Percentiles rank a stretch among this genome's conserved stretches.
phyloP scores from a whole-genome alignment of 2,113 vertebrate genomes.

The Sterrhoptilus dennistouni region DNA sequence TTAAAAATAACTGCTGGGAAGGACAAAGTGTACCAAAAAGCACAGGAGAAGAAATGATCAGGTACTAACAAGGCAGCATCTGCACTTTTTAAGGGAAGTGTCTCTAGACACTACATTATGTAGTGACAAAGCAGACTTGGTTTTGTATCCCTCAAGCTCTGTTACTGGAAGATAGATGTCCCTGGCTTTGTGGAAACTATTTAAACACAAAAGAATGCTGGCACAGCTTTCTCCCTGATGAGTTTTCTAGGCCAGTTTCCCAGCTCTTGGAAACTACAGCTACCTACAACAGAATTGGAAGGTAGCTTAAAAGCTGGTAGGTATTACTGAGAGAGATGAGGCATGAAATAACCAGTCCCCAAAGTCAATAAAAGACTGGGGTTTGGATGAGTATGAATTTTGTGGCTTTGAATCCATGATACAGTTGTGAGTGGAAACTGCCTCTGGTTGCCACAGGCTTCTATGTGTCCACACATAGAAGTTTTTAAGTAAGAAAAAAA shows the following conservation, averaged over 20 bases:
- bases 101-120: neutral
- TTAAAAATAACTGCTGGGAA: neutral
- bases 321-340: neutral
- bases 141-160: neutral
- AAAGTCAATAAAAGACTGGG: neutral
- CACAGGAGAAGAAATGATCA: neutral
- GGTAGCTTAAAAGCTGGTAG: neutral
- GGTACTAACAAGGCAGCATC: neutral
- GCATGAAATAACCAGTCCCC: neutral
- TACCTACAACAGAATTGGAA: neutral
- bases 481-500: neutral
- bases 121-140: neutral
- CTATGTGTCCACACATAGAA: neutral
- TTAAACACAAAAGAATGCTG: neutral
- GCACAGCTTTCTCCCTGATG: neutral
- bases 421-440: neutral
- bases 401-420: neutral
- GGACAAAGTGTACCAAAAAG: neutral
- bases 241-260: neutral
- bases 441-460: neutral
- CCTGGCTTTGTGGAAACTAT: neutral
- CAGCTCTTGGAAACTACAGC: neutral
- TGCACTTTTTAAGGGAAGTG: neutral
- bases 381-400: neutral
- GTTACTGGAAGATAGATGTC: neutral